Evolutionary conservation across 53 echinoderm and acorn worm genomes (phyloP).

Genomic region (Luidia sarsii): DNA sequence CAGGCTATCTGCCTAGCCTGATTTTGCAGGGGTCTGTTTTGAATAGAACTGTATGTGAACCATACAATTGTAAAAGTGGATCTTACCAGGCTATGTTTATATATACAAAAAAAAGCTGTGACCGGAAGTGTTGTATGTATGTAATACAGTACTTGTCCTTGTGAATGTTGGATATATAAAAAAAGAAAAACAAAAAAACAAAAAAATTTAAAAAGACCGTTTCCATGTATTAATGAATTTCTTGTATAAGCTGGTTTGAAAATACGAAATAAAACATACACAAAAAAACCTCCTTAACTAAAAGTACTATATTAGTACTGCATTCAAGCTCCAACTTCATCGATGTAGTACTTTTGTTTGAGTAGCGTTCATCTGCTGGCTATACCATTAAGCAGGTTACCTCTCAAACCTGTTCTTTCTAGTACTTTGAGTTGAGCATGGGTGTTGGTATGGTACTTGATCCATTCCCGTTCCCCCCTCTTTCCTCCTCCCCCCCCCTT

Average conservation of each 20-base stretch:
- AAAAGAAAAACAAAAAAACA: not conserved
- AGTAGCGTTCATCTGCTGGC: slow-evolving; percentile 15
- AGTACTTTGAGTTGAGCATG: slow-evolving; percentile 12
- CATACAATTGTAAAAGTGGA: slow-evolving; percentile 9
- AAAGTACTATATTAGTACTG: slow-evolving; percentile 48
- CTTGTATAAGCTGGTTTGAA: slow-evolving; percentile 39
- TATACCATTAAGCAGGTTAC: no score
- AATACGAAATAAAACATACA: not conserved
- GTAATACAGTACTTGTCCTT: slow-evolving; percentile 59
- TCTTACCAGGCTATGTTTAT: slow-evolving; percentile 25
- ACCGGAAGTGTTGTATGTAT: slow-evolving; percentile 55
- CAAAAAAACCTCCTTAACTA: not conserved
- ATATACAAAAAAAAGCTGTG: slow-evolving; percentile 33
- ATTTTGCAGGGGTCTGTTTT: not conserved
- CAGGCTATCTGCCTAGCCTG: slow-evolving; percentile 18
- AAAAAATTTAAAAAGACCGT: not conserved
- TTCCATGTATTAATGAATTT: slow-evolving; percentile 33
- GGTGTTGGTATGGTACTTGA: slow-evolving; percentile 34
- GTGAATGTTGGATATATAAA: slow-evolving; percentile 39
- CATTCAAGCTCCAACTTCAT: not conserved
- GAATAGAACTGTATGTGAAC: not conserved
- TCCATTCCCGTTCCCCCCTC: no score
- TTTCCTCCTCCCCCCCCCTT: no score
- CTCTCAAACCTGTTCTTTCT: not conserved
- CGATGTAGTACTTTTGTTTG: slow-evolving; percentile 5